Evolutionary conservation across 2,113 vertebrate species (phyloP).

Genomic region (Chaetops frenatus): DNA sequence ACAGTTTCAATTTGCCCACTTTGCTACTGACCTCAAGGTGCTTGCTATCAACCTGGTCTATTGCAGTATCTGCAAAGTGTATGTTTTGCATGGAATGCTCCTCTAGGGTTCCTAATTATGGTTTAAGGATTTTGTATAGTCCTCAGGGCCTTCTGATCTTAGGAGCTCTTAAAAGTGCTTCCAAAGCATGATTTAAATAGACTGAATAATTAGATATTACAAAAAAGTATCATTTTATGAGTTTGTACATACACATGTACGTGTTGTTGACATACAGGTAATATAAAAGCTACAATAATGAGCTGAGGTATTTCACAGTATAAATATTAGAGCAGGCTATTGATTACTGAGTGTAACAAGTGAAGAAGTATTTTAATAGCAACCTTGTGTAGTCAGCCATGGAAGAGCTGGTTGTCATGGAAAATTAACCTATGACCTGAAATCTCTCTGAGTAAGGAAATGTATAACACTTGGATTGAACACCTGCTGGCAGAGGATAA

Average conservation of each 20-base stretch:
- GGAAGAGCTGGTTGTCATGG: background rate
- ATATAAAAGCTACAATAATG: background rate
- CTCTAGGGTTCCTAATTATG: background rate
- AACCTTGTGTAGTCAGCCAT: background rate
- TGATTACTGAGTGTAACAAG: conserved; percentile 2
- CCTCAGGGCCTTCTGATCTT: background rate
- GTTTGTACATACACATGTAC: background rate
- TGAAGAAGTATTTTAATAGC: background rate
- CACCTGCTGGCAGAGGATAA: background rate
- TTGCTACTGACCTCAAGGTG: background rate
- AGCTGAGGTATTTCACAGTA: background rate
- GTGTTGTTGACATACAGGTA: background rate
- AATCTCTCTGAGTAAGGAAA: background rate
- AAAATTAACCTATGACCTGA: conserved; percentile 6
- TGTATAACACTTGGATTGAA: background rate
- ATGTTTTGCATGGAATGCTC: background rate
- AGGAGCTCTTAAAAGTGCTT: background rate
- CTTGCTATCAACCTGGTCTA: background rate
- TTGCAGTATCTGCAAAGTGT: background rate
- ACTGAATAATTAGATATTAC: background rate
- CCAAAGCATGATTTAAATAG: background rate
- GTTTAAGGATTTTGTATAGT: background rate
- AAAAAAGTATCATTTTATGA: background rate
- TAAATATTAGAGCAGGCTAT: conserved; percentile 13
- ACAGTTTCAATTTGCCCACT: background rate